phyloP scores from a whole-genome alignment of 1,140 invertebrate genomes.

The Subanguina moxae region DNA sequence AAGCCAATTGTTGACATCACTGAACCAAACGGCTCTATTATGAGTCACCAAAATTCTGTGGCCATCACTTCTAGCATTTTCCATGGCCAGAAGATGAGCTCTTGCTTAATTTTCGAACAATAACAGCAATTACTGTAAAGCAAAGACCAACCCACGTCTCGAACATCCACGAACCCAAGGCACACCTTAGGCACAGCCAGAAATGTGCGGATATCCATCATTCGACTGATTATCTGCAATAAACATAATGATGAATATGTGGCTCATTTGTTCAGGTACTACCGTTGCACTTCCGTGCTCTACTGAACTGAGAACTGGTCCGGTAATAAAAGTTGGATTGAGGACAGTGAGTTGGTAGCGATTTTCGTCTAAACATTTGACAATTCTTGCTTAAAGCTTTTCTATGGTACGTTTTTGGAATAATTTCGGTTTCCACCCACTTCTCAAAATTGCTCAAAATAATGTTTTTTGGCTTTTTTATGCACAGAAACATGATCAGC shows the following conservation, averaged over 20 bases:
- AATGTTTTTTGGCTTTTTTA: no score
- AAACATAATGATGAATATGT: constrained; percentile 4
- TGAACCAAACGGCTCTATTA: constrained; percentile 60
- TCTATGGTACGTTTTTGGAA: no score
- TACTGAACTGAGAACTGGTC: constrained; percentile 61
- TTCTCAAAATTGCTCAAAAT: no score
- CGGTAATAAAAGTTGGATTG: constrained; percentile 65
- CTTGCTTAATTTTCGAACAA: constrained; percentile 46
- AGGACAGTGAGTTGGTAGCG: constrained; percentile 64
- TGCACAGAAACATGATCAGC: no score
- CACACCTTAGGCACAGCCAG: constrained; percentile 32
- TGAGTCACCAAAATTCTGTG: constrained; percentile 58
- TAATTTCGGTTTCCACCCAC: no score
- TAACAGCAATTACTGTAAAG: neutral
- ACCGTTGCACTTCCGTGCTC: constrained; percentile 60
- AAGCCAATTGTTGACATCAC: constrained; percentile 60
- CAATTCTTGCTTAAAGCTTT: no score
- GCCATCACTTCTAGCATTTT: constrained; percentile 62
- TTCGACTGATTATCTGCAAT: constrained; percentile 29
- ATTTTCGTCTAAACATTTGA: constrained; percentile 60
- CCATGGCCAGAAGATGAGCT: constrained; percentile 65
- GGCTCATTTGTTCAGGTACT: neutral
- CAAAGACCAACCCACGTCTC: constrained; percentile 60
- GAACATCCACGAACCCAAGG: constrained; percentile 63
- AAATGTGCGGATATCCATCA: constrained; percentile 37